Base-by-base conservation (phyloP, 2,113 vertebrate genomes). In the Tachuris rubrigastra region DNA sequence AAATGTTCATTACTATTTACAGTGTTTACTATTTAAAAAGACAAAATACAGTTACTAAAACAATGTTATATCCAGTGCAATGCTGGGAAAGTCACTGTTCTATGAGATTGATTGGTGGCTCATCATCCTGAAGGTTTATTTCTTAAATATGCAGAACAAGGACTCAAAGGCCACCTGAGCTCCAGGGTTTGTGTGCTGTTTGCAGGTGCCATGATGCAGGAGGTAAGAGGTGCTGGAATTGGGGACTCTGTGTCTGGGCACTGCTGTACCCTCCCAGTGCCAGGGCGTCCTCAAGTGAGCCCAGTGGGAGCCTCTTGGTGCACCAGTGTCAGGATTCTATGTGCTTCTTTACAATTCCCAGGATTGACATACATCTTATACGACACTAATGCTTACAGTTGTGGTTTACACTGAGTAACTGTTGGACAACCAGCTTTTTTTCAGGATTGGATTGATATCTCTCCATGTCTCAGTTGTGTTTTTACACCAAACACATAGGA, bases 301-400 rank as follows among this genome's bases (percentile, higher is more conserved):
- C 56, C 63, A 9, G 35, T 1, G 1, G 60, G 42, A 44, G 11
- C 74, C 33, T 31, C 42, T 46, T 18, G 2, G 42, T 25, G 19
- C 46, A 24, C 19, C 25, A 0, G 31, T 4, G 19, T 3, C 12
- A 56, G 41, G 23, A 12, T 23, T 3, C 39, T 23, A 1, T 2
- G 17, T 3, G 77, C 41, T 49, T 52, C 10, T 8, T 14, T 22
- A 47, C 5, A 1, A 1, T 6, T 10, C 58, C 15, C 25, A 3
- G 44, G 20, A 9, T 18, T 22, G 9, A 30, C 16, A 33, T 2
- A 0, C n/a, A 1, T 17, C 69, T 37, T 2, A 12, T 24, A 6
- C 0, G 1, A 30, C 27, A 1, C 35, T 5, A 5, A 1, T 1
- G 1, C 74, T 33, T 39, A 2, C 1, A 12, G 30, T 25, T 35